Percentiles rank a stretch among this genome's conserved stretches.
phyloP scores from a whole-genome alignment of 2,113 vertebrate genomes.

The Tursiops truncatus region DNA sequence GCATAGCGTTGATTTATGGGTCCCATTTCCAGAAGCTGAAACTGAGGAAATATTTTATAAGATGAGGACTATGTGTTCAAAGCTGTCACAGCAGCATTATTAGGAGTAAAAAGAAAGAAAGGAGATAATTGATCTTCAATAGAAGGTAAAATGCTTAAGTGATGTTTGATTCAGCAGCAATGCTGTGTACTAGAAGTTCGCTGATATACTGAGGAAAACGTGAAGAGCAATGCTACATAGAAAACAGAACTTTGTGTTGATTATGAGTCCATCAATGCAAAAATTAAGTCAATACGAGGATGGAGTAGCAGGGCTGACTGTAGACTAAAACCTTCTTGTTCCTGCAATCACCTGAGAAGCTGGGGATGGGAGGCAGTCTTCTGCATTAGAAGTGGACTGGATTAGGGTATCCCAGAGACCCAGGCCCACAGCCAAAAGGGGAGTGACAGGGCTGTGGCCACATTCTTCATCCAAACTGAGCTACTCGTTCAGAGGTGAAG shows the following conservation, averaged over 20 bases:
- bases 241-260: not conserved
- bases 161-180: not conserved
- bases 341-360: not conserved
- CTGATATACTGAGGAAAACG: not conserved
- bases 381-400: not conserved
- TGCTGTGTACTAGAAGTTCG: not conserved
- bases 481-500: not conserved
- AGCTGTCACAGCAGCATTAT: not conserved
- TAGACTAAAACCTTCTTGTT: not conserved
- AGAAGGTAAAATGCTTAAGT: not conserved
- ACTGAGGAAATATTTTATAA: constrained; percentile 36
- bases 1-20: not conserved
- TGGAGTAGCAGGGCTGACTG: fast-evolving
- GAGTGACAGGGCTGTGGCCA: no score
- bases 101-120: not conserved
- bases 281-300: not conserved
- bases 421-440: not conserved
- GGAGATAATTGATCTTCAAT: not conserved
- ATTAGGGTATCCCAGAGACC: not conserved
- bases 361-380: not conserved
- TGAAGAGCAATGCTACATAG: not conserved
- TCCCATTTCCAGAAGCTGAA: not conserved
- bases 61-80: not conserved
- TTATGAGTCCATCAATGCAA: no score
- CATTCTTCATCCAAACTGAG: not conserved